These are phyloP conservation scores for Xestoiulus laeticollis DNA, from an alignment of 2,888 invertebrate species.

Conservation along the genomic window DNA sequence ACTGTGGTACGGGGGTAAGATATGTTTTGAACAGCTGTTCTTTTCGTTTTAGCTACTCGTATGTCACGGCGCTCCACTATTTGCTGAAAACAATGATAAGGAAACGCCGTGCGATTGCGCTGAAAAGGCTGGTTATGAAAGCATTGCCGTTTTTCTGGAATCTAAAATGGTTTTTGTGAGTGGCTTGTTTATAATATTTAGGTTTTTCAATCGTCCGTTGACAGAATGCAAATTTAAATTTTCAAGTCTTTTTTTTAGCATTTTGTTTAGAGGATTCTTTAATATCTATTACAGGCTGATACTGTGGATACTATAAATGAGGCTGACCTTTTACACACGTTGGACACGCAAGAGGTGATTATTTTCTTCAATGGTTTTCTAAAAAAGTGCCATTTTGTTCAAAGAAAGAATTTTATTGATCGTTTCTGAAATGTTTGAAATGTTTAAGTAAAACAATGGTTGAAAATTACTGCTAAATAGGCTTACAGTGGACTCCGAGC, in stretches of 20 bases:
- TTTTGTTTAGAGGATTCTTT: conserved; percentile 30
- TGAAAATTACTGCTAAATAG: conserved; percentile 48
- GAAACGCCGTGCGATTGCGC: conserved; percentile 75
- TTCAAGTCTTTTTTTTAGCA: neutral
- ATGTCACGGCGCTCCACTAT: conserved; percentile 70
- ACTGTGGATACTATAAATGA: conserved; percentile 66
- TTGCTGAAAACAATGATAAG: conserved; percentile 72
- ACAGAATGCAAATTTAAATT: neutral
- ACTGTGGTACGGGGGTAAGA: too few relatives aligned
- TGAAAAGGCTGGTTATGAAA: conserved; percentile 70
- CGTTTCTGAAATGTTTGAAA: neutral
- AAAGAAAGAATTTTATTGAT: neutral
- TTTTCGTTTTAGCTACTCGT: conserved; percentile 66
- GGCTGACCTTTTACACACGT: conserved; percentile 62
- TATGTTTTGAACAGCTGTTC: too few relatives aligned
- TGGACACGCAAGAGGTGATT: conserved; percentile 55
- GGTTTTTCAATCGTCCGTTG: neutral
- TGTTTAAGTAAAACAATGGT: neutral
- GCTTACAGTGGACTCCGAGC: conserved; percentile 72
- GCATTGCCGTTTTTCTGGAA: conserved; percentile 73
- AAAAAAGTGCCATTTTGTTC: neutral
- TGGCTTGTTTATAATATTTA: conserved; percentile 56
- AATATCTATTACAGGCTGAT: conserved; percentile 63
- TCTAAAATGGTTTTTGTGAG: conserved; percentile 75
- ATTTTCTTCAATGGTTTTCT: neutral